phyloP scores from a whole-genome alignment of 2,888 invertebrate species.

The Eutolmus rufibarbis region DNA sequence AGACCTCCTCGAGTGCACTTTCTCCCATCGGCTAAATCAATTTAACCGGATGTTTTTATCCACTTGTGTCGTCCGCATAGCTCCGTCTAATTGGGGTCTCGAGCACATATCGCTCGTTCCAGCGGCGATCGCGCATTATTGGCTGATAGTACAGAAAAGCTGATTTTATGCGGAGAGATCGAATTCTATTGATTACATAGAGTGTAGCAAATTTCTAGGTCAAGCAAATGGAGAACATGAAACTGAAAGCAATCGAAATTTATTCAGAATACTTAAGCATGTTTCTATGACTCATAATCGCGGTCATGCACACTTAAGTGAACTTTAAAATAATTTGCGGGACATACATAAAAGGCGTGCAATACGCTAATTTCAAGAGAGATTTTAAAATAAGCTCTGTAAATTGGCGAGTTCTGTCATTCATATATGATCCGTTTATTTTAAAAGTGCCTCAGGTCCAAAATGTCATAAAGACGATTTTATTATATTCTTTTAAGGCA shows the following conservation, averaged over 20 bases:
- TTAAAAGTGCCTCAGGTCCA: too few species aligned
- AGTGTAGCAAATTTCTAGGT: background rate
- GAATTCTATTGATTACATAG: slow-evolving; percentile 5
- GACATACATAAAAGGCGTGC: background rate
- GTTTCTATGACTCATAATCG: background rate
- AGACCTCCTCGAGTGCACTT: slow-evolving; percentile 15
- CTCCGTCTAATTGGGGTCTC: background rate
- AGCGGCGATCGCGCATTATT: background rate
- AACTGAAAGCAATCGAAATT: background rate
- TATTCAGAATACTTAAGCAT: background rate
- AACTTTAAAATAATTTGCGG: background rate
- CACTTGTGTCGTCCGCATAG: background rate
- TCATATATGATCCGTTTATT: too few species aligned
- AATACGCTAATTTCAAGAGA: background rate
- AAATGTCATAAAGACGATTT: too few species aligned
- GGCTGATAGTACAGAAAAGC: background rate
- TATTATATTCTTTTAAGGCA: too few species aligned
- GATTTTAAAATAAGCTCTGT: background rate
- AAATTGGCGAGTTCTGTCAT: too few species aligned
- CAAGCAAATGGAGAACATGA: background rate
- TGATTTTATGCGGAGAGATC: background rate
- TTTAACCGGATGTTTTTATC: slow-evolving; percentile 29
- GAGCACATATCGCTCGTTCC: background rate
- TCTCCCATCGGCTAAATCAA: slow-evolving; percentile 13
- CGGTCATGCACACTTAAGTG: background rate